Evolutionary conservation across 2,113 vertebrate species (phyloP), one percentile per base, ranked within the genome.

Genomic region (Toxotes jaculatrix): DNA sequence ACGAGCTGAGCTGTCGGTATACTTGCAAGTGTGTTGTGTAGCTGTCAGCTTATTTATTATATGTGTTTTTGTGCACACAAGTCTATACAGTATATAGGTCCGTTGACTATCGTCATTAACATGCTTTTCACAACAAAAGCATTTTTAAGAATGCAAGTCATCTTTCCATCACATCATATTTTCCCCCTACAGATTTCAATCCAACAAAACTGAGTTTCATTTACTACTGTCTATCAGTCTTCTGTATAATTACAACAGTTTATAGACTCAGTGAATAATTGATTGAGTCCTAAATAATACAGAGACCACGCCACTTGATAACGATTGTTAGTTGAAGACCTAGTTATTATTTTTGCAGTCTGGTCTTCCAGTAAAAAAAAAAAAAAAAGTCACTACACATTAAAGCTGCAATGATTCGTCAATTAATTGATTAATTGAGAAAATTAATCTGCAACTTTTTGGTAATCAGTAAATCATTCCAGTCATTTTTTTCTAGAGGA

Each of bases 1-100:
- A 62, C 49, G 59, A 56, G 61, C 21, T 74, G 36, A 73, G 17
- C 31, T 64, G 69, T 60, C 43, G 55, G 53, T 82, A 23, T 89
- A 43, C 56, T 21, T 60, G 61, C 56, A 65, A 70, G 47, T 60
- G 47, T 60, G 73, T 59, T 84, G 55, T 62, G 38, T 1, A 68
- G 82, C 60, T 61, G 34, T 74, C 55, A 72, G 80, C 42, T 73
- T 63, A 27, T 57, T 55, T 70, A n/a, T 38, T 67, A 23, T 47
- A 5, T 34, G 17, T 38, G 8, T 69, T 71, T 51, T 31, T 73
- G 74, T 78, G 23, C 49, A 51, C 12, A 13, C 32, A 11, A 49
- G 36, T 21, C n/a, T 64, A 19, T 21, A 40, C 13, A n/a, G 62
- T 60, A 55, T 31, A 21, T 36, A 59, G 51, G 69, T 67, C 53